A percentile compares a stretch with the other conserved stretches of the same genome.
phyloP scores from a whole-genome alignment of 2,888 invertebrate species.

The Ecdyonurus torrentis region DNA sequence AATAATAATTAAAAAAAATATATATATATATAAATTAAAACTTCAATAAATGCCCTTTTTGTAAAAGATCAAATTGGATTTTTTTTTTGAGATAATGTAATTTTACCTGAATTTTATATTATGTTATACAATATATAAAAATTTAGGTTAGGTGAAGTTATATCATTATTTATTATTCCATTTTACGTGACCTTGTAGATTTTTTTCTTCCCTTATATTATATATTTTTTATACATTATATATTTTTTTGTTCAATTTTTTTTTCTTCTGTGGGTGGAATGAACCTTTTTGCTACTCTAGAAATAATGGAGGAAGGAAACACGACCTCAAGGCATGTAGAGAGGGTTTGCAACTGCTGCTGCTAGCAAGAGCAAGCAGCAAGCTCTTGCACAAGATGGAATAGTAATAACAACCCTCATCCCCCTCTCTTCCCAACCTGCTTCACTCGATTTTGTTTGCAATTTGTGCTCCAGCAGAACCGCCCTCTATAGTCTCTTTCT shows the following conservation, averaged over 20 bases:
- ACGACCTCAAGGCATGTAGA: not conserved
- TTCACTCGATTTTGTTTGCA: not conserved
- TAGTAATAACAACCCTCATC: not conserved
- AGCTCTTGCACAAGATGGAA: not conserved
- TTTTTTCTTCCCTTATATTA: not conserved
- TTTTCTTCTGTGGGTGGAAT: not conserved
- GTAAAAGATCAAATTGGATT: too few relatives aligned
- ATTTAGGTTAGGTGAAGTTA: too few relatives aligned
- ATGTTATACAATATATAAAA: too few relatives aligned
- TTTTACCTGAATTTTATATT: too few relatives aligned
- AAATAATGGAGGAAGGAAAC: not conserved
- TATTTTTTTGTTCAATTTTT: not conserved
- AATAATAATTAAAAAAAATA: too few relatives aligned
- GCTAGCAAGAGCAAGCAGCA: not conserved
- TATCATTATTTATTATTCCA: not conserved
- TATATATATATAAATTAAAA: too few relatives aligned
- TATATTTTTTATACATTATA: not conserved
- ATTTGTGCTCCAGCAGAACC: not conserved
- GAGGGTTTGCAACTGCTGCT: too few relatives aligned
- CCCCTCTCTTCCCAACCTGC: not conserved
- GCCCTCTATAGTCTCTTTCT: too few relatives aligned
- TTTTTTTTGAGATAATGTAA: too few relatives aligned
- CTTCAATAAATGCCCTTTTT: too few relatives aligned
- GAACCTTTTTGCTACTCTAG: not conserved
- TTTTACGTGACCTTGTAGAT: not conserved